These are phyloP conservation scores for Morpho deidamia DNA, from an alignment of 2,888 invertebrate species.

Conservation along the genomic window DNA sequence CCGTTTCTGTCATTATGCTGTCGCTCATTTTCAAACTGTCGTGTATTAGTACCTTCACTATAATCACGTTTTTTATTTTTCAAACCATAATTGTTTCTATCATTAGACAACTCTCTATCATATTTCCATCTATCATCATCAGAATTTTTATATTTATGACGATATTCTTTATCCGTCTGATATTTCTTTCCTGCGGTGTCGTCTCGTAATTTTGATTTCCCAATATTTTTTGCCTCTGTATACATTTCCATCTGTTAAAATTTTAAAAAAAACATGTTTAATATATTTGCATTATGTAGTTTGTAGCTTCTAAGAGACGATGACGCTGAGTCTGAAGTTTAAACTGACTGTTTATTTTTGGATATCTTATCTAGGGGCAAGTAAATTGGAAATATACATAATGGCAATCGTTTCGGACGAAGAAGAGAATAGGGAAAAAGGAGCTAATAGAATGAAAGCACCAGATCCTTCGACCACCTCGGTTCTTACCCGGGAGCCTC, in stretches of 20 bases:
- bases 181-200: neutral
- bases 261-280: neutral
- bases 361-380: too few relatives aligned
- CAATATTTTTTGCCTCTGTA: neutral
- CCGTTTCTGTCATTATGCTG: slow-evolving; percentile 8
- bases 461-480: too few relatives aligned
- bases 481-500: too few relatives aligned
- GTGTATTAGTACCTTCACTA: neutral
- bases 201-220: neutral
- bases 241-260: slow-evolving; percentile 42
- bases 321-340: too few relatives aligned
- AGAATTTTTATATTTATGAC: neutral
- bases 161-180: neutral
- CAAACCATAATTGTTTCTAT: neutral
- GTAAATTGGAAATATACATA: too few relatives aligned
- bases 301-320: too few relatives aligned
- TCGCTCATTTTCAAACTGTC: slow-evolving; percentile 4
- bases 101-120: too few relatives aligned
- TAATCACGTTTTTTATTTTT: neutral
- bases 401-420: too few relatives aligned
- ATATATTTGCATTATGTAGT: neutral
- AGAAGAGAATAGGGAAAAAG: too few relatives aligned
- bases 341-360: too few relatives aligned
- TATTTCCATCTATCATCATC: neutral
- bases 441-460: too few relatives aligned